Base-by-base conservation (phyloP, 1,140 invertebrate species). In the Apocrypta bakeri region DNA sequence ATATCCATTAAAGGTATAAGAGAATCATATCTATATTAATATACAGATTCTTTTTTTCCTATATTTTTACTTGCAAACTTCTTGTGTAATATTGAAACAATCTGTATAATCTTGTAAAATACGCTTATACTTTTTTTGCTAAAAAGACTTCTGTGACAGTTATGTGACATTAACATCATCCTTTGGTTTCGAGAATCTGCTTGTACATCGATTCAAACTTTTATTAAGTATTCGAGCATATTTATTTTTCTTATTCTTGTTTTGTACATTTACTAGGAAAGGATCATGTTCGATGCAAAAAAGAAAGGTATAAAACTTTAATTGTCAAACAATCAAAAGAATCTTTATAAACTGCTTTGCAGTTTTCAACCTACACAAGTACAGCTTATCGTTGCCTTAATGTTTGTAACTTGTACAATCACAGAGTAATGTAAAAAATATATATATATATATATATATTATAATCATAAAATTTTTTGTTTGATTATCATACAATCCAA, bases 371-470 rank as follows among this genome's bases (percentile, higher is more conserved):
- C 37, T 37, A 81, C 24, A 71, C 72, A 72, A 72, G 48, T 84
- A 48, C 79, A 84, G 79, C 83, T 84, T 84, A 81, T 76, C 29
- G 74, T 84, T 84, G 83, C 83, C 83, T 84, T 84, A 84, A 84
- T 84, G 73, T 81, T 84, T 84, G 74, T 81, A 84, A 84, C 83
- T 80, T 84, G 79, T 84, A 84, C 83, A 84, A 84, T 84, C 83
- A 84, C 78, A 81, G 79, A 84, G 76, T 77, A 78, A 81, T 81
- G 73, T 80, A 84, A 84, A 81, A 84, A n/a, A n/a, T n/a, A n/a
- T n/a, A n/a, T n/a, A n/a, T n/a, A n/a, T n/a, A n/a, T n/a, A n/a
- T n/a, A n/a, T 79, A 83, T 84, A 81, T 76, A 72, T 72, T 81
- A 84, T 78, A 31, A 40, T 68, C 71, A 75, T 74, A 64, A 81